Conservation (phyloP, 2,113 vertebrate species). For the Nothoprocta pentlandii region DNA sequence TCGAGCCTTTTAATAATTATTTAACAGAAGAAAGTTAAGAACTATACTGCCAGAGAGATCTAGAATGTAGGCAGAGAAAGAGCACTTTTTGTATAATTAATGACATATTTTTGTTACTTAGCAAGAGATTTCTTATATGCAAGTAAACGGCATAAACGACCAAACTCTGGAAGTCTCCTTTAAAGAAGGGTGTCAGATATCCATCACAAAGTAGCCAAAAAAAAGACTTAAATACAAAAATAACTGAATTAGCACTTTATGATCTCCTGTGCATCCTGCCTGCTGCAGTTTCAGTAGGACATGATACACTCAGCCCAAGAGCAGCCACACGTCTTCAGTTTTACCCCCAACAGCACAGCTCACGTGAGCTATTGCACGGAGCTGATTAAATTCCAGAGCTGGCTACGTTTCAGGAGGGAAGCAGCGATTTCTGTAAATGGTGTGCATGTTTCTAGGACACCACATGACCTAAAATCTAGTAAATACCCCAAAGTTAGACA, state of each 20-base stretch:
- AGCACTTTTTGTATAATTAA: background rate
- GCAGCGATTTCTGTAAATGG: background rate
- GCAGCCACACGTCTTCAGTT: background rate
- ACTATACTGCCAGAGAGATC: background rate
- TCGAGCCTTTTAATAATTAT: rapidly evolving
- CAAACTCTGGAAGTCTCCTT: background rate
- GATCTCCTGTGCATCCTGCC: slow-evolving; percentile 12
- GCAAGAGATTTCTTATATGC: background rate
- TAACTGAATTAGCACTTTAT: slow-evolving; percentile 1
- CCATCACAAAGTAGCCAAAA: background rate
- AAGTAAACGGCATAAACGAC: background rate
- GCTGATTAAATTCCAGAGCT: background rate
- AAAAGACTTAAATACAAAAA: background rate
- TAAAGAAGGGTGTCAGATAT: rapidly evolving
- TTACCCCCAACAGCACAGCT: background rate
- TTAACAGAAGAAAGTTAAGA: background rate
- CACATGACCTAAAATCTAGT: background rate
- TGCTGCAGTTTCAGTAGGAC: background rate
- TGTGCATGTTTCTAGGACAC: background rate
- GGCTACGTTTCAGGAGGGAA: background rate
- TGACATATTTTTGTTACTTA: background rate
- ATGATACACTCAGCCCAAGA: background rate
- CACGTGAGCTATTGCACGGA: background rate
- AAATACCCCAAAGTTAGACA: background rate
- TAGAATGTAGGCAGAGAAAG: background rate